phyloP scores from a whole-genome alignment of 2,888 invertebrate species.

The Drosophila mimetica region DNA sequence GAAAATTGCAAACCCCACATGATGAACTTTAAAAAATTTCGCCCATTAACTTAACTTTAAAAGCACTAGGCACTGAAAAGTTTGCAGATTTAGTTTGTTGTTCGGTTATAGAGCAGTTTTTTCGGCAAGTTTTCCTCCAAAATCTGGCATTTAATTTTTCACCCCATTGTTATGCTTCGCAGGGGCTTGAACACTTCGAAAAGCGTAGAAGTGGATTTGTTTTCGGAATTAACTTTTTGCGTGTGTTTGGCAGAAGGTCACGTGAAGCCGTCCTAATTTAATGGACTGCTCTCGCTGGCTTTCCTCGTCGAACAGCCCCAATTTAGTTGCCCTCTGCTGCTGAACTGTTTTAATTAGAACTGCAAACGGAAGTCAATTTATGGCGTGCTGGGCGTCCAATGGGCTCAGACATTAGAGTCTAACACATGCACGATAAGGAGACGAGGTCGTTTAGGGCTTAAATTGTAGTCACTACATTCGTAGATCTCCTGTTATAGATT shows the following conservation, averaged over 20 bases:
- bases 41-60: not conserved
- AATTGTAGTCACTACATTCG: slow-evolving; percentile 1
- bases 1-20: not conserved
- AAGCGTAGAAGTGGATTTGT: slow-evolving; percentile 11
- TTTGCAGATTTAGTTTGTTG: not conserved
- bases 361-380: slow-evolving; percentile 60
- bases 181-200: slow-evolving; percentile 8
- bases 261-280: slow-evolving; percentile 3
- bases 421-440: slow-evolving; percentile 18
- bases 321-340: slow-evolving; percentile 27
- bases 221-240: slow-evolving; percentile 13
- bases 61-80: not conserved
- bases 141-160: slow-evolving; percentile 5
- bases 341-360: slow-evolving; percentile 58
- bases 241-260: slow-evolving; percentile 37
- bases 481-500: too few relatives aligned
- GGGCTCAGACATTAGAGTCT: slow-evolving; percentile 8
- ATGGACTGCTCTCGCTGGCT: slow-evolving; percentile 10
- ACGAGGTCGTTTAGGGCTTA: slow-evolving; percentile 4
- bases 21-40: not conserved
- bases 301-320: slow-evolving; percentile 8
- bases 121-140: not conserved
- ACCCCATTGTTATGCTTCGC: not conserved
- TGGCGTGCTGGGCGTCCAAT: slow-evolving; percentile 51
- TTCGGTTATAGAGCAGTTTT: not conserved